phyloP scores from a whole-genome alignment of 2,113 vertebrate species.

The Macroglossus sobrinus region DNA sequence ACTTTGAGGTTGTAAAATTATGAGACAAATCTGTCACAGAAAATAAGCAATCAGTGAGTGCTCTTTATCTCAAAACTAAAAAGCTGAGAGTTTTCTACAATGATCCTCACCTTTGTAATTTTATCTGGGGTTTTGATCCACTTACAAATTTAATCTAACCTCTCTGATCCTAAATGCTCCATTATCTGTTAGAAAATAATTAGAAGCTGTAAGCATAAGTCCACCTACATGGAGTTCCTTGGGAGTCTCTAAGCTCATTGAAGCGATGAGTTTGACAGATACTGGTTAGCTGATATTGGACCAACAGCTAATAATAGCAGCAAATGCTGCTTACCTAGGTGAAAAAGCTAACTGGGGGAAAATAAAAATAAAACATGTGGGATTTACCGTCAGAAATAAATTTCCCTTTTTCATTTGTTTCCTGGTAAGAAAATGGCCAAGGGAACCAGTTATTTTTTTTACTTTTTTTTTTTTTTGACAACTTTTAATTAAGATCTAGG shows the following conservation, averaged over 20 bases:
- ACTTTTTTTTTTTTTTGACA: slow-evolving; percentile 57
- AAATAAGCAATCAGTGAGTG: not conserved
- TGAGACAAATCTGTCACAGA: not conserved
- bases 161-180: slow-evolving; percentile 78
- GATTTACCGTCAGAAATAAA: slow-evolving; percentile 80
- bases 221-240: slow-evolving; percentile 72
- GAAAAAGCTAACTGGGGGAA: slow-evolving; percentile 81
- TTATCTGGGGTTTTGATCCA: slow-evolving; percentile 75
- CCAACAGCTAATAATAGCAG: slow-evolving; percentile 82
- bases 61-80: slow-evolving; percentile 40
- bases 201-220: slow-evolving; percentile 79
- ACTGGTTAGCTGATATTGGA: slow-evolving; percentile 78
- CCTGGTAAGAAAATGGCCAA: slow-evolving; percentile 77
- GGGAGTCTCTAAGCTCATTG: slow-evolving; percentile 83
- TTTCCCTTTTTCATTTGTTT: slow-evolving; percentile 81
- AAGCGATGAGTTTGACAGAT: slow-evolving; percentile 78
- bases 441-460: slow-evolving; percentile 67
- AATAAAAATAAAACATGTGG: slow-evolving; percentile 81
- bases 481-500: slow-evolving; percentile 81
- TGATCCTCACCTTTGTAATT: slow-evolving; percentile 54
- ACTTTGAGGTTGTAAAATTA: slow-evolving; percentile 23
- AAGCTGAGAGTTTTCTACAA: slow-evolving; percentile 9
- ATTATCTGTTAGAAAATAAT: slow-evolving; percentile 86
- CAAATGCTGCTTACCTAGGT: slow-evolving; percentile 81
- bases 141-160: slow-evolving; percentile 78